Conservation (phyloP, 2,113 vertebrate genomes). For the Chascanopsetta lugubris region DNA sequence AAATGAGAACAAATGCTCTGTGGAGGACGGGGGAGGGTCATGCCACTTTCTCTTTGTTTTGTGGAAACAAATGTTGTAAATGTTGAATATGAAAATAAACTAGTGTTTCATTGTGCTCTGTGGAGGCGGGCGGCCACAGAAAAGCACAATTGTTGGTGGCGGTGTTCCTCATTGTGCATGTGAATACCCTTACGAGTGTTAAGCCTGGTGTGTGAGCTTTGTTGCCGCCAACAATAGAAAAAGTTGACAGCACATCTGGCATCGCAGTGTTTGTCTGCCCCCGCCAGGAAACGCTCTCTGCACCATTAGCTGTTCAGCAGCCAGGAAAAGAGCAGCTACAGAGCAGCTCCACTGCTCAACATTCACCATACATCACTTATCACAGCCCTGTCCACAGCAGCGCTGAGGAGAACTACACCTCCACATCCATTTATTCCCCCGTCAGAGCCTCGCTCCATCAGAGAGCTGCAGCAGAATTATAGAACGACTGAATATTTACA, state of each 20-base stretch:
- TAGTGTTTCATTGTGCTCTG: constrained; percentile 10
- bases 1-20: constrained; percentile 19
- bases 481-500: background rate
- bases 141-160: constrained; percentile 38
- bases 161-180: constrained; percentile 38
- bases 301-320: constrained; percentile 77
- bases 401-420: constrained; percentile 5
- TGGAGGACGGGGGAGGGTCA: constrained; percentile 1
- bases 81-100: constrained; percentile 27
- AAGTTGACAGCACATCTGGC: constrained; percentile 77
- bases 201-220: constrained; percentile 66
- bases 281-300: constrained; percentile 62
- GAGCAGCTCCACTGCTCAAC: constrained; percentile 53
- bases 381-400: constrained; percentile 13
- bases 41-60: constrained; percentile 6
- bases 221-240: constrained; percentile 68
- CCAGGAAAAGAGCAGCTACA: constrained; percentile 68
- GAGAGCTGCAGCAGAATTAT: background rate
- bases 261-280: constrained; percentile 59
- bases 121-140: constrained; percentile 26
- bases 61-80: constrained; percentile 21
- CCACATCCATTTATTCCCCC: background rate
- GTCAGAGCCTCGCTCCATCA: background rate
- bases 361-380: constrained; percentile 58
- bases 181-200: constrained; percentile 51